Base-by-base conservation (phyloP, 2,113 vertebrate species). In the Tapirus terrestris region DNA sequence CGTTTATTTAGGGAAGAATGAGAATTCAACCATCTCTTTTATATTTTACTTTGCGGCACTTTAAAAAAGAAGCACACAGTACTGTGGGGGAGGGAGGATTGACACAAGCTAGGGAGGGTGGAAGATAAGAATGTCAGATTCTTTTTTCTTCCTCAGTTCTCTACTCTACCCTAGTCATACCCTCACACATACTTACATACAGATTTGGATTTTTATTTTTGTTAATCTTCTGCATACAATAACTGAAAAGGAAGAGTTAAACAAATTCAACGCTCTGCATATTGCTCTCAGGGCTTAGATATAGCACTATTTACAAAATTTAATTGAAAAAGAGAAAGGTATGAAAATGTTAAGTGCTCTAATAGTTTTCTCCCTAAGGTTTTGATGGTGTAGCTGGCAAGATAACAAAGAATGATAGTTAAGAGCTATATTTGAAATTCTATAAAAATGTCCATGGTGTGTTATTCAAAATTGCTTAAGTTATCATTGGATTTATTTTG, bases 371-470 rank as follows among this genome's bases (percentile, higher is more conserved):
- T 56, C 72, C 48, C 73, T 85, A 76, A 61, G 36, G 72, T 48
- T 65, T 60, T 60, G 72, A 95, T 77, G 61, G 17, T 68, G 21
- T 92, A 73, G 13, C 58, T 94, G 27, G 60, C 89, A 91, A 95
- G 77, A 82, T 68, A 96, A 81, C 92, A 92, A 56, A 67, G 27
- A 73, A 70, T 79, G 25, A 29, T 67, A 81, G 70, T 45, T 67
- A 94, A 63, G 73, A 82, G 48, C 5, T 96, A 6, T 79, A 91
- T 95, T 63, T 97, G 85, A 98, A 97, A 92, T 95, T 92, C 88
- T 85, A 56, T 94, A 77, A 97, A 92, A 89, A 72, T 68, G 67
- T 73, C 43, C 53, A 61, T 10, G 14, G 33, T 36, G 2, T 76
- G 51, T 65, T 88, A 94, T 96, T 97, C 87, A 95, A 96, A 93